These are phyloP conservation scores for Cephalopterus ornatus DNA, from an alignment of 2,113 vertebrate genomes.

Conservation along the genomic window DNA sequence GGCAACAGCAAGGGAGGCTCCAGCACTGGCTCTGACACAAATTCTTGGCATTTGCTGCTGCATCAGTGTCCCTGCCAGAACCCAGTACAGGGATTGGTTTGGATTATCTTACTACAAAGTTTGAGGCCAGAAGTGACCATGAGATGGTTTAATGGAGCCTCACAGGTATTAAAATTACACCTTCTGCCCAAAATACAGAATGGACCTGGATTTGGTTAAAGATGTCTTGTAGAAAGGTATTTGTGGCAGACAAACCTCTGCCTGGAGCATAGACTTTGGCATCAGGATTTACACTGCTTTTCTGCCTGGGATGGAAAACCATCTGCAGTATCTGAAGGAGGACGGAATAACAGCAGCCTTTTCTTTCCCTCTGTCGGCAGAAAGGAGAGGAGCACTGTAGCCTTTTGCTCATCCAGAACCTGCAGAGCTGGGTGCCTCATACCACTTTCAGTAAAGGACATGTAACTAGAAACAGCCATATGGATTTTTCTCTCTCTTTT, in stretches of 20 bases:
- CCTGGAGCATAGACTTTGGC: not conserved
- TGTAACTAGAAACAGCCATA: not conserved
- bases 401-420: not conserved
- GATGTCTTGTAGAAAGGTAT: not conserved
- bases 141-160: not conserved
- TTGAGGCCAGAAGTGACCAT: not conserved
- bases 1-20: rapidly evolving
- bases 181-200: not conserved
- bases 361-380: constrained; percentile 1
- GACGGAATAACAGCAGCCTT: not conserved
- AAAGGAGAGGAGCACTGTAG: not conserved
- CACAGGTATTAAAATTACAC: not conserved
- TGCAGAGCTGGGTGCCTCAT: not conserved
- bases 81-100: rapidly evolving
- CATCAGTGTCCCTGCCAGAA: not conserved
- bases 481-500: not conserved
- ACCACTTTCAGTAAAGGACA: not conserved
- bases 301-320: not conserved
- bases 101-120: not conserved
- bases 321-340: not conserved
- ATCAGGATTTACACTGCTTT: not conserved
- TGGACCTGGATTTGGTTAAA: not conserved
- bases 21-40: not conserved
- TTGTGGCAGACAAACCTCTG: not conserved
- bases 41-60: not conserved